These are phyloP conservation scores for Tragelaphus oryx DNA, from an alignment of 2,797 vertebrate genomes.

Conservation along the genomic window DNA sequence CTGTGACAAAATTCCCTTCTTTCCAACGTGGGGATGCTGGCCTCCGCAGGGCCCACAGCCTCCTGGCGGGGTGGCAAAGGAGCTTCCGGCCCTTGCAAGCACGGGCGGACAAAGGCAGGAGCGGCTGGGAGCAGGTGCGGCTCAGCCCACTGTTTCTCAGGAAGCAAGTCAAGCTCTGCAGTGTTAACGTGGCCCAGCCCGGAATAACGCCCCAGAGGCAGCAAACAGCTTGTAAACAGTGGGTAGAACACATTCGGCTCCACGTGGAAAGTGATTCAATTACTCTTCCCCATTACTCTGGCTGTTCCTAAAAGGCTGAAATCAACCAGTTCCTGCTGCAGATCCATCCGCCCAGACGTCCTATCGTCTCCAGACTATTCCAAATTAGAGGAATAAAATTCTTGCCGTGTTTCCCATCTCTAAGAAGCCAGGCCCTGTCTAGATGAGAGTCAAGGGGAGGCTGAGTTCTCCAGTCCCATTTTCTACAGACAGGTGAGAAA, in stretches of 20 bases:
- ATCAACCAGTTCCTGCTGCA: background rate
- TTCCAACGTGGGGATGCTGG: background rate
- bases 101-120: background rate
- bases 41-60: background rate
- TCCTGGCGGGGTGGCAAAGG: constrained; percentile 19
- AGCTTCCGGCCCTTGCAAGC: background rate
- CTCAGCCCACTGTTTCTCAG: constrained; percentile 70
- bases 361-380: background rate
- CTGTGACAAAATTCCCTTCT: background rate
- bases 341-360: background rate
- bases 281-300: constrained; percentile 46
- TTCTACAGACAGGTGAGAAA: background rate
- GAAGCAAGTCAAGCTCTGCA: constrained; percentile 61
- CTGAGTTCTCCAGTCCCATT: background rate
- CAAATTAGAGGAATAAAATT: constrained; percentile 34
- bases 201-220: constrained; percentile 62
- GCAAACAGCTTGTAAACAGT: constrained; percentile 70
- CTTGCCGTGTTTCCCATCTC: background rate
- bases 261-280: constrained; percentile 61
- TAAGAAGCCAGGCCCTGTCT: background rate
- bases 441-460: background rate
- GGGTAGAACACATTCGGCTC: constrained; percentile 63
- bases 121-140: constrained; percentile 39
- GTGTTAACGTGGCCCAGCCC: constrained; percentile 51
- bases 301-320: constrained; percentile 59